Conservation (phyloP, 2,888 invertebrate genomes). For the Argyra leucocephala region DNA sequence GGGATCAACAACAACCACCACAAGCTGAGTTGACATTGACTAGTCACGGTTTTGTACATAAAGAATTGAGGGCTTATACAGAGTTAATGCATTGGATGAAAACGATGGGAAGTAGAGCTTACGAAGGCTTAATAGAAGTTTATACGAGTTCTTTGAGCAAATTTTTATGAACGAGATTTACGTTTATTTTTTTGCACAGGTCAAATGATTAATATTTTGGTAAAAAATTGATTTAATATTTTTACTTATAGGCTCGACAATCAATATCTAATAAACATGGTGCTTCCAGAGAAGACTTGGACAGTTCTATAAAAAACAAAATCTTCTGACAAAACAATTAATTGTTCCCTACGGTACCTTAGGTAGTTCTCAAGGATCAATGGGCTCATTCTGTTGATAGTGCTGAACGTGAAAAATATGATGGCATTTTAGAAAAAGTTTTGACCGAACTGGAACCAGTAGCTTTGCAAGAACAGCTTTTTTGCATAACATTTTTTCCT, state of each 20-base stretch:
- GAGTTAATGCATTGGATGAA: constrained; percentile 89
- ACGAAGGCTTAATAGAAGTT: constrained; percentile 68
- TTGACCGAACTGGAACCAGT: constrained; percentile 81
- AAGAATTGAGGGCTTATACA: constrained; percentile 75
- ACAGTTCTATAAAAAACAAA: constrained; percentile 42
- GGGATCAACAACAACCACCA: constrained; percentile 45
- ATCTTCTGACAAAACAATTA: constrained; percentile 33
- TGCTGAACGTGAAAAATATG: constrained; percentile 51
- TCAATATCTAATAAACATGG: constrained; percentile 38
- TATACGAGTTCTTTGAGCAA: constrained; percentile 77
- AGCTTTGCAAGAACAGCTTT: constrained; percentile 89
- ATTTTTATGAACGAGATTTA: constrained; percentile 79
- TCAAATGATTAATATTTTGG: constrained; percentile 31
- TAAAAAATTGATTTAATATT: not conserved
- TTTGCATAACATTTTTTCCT: constrained; percentile 88
- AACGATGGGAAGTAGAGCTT: constrained; percentile 74
- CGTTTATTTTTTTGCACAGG: constrained; percentile 65
- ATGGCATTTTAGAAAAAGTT: constrained; percentile 71
- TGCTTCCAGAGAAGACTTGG: constrained; percentile 43
- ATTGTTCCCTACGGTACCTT: constrained; percentile 44
- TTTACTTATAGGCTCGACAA: constrained; percentile 33
- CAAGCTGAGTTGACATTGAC: constrained; percentile 57
- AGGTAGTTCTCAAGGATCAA: constrained; percentile 54
- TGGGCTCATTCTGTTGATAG: constrained; percentile 55
- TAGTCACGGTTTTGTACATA: constrained; percentile 69